These are phyloP conservation scores for Propithecus deckenii DNA, from an alignment of 2,797 vertebrate genomes.

Conservation along the genomic window DNA sequence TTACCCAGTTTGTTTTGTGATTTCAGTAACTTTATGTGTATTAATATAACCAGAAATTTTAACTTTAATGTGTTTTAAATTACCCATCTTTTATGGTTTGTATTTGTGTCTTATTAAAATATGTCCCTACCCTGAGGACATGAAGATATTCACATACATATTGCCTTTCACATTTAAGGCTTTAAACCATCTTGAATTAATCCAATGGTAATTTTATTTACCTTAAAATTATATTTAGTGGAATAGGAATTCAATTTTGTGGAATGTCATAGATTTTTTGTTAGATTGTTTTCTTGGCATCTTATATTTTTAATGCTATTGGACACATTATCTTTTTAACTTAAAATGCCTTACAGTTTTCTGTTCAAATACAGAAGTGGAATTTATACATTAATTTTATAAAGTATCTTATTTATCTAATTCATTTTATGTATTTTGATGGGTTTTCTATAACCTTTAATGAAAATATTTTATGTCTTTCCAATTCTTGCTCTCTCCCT, in stretches of 20 bases:
- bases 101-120: background rate
- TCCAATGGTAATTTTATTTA: background rate
- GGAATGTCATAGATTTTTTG: background rate
- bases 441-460: background rate
- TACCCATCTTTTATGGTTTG: background rate
- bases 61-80: background rate
- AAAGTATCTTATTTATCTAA: background rate
- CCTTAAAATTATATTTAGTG: background rate
- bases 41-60: background rate
- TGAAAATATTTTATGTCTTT: background rate
- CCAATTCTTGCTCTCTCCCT: background rate
- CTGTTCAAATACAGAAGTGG: background rate
- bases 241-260: background rate
- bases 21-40: background rate
- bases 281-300: background rate
- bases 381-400: background rate
- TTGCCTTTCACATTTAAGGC: background rate
- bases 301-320: background rate
- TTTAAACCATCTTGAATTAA: background rate
- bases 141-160: background rate
- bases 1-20: background rate
- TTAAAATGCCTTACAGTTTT: background rate
- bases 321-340: background rate
- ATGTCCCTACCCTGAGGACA: background rate
- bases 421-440: background rate